Evolutionary conservation across 2,113 vertebrate species (phyloP).

Genomic region (Henicopernis longicauda): DNA sequence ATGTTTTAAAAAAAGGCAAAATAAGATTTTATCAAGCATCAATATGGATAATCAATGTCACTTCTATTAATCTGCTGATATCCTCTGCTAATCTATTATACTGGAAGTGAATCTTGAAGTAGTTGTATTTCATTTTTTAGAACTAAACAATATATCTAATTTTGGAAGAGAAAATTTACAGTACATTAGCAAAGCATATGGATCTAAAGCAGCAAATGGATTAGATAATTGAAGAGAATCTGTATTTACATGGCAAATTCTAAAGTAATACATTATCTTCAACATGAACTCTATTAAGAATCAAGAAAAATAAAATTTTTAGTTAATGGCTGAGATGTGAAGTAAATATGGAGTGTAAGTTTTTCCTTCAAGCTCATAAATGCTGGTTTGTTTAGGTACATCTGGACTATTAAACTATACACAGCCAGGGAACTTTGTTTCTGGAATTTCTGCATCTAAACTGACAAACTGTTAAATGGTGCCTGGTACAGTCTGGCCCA

Average conservation of each 20-base stretch:
- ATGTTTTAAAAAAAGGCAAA: not conserved
- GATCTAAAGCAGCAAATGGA: not conserved
- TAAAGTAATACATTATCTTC: not conserved
- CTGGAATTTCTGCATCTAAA: not conserved
- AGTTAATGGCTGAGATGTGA: not conserved
- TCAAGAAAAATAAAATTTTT: not conserved
- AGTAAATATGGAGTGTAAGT: not conserved
- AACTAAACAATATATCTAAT: not conserved
- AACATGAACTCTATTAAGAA: not conserved
- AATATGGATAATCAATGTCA: not conserved
- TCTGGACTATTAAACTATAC: not conserved
- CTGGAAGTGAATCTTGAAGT: not conserved
- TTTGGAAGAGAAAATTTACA: not conserved
- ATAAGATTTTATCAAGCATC: not conserved
- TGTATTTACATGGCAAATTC: not conserved
- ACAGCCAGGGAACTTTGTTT: not conserved
- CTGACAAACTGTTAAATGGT: not conserved
- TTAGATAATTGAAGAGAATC: not conserved
- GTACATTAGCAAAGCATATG: not conserved
- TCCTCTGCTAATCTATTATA: not conserved
- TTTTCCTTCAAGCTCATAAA: not conserved
- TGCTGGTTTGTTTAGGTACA: not conserved
- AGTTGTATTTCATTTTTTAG: not conserved
- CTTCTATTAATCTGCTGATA: not conserved
- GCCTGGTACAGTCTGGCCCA: not conserved